Percentiles rank a stretch among this genome's conserved stretches.
These are phyloP conservation scores for Pelochelys cantorii DNA, from an alignment of 2,797 vertebrate species.

Conservation along the genomic window DNA sequence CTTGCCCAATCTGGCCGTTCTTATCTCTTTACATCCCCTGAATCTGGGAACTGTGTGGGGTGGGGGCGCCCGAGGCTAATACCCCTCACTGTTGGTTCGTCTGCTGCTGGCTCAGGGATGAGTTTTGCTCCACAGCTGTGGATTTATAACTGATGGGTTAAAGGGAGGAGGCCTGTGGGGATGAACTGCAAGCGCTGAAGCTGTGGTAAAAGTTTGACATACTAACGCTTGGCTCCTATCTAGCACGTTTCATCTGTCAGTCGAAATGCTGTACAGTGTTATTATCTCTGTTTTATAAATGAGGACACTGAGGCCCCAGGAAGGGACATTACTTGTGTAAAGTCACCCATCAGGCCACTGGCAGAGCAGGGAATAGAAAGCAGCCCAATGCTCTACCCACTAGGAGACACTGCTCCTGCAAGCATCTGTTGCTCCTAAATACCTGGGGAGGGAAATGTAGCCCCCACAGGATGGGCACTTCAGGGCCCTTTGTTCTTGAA, in stretches of 20 bases:
- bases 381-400: no score
- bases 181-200: not conserved
- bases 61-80: not conserved
- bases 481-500: not conserved
- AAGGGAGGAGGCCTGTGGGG: not conserved
- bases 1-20: no score
- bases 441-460: not conserved
- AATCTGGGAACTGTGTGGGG: no score
- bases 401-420: not conserved
- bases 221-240: no score
- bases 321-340: no score
- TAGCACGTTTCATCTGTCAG: not conserved
- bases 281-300: not conserved
- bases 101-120: not conserved
- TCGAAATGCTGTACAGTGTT: not conserved
- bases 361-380: no score
- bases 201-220: not conserved
- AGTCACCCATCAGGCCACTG: no score
- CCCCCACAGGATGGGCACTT: not conserved
- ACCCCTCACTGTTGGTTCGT: not conserved
- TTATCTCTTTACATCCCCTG: no score
- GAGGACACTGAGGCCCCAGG: conserved; percentile 33
- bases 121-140: not conserved
- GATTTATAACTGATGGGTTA: not conserved
- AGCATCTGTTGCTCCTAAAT: not conserved